Percentiles rank a stretch among this genome's conserved stretches.
These are phyloP conservation scores for Sisor rabdophorus DNA, from an alignment of 2,113 vertebrate species.

Conservation along the genomic window DNA sequence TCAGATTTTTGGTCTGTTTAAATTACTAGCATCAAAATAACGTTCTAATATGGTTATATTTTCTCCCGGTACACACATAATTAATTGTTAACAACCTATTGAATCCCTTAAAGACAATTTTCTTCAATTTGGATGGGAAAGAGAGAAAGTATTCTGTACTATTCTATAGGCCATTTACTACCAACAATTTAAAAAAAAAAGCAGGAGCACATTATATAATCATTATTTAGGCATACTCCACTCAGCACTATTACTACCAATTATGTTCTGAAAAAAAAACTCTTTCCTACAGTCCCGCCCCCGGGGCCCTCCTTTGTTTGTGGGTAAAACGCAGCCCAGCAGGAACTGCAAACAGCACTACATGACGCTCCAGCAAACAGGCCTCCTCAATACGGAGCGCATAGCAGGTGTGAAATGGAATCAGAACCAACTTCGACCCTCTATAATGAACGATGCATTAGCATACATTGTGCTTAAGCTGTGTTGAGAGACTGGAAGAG, in stretches of 20 bases:
- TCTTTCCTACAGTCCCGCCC: background rate
- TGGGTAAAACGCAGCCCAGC: slow-evolving; percentile 32
- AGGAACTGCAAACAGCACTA: slow-evolving; percentile 37
- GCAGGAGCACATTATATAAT: no score
- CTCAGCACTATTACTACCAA: background rate
- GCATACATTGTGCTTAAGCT: slow-evolving; percentile 54
- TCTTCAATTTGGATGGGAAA: background rate
- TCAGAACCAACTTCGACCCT: slow-evolving; percentile 59
- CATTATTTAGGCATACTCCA: background rate
- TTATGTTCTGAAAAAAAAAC: background rate
- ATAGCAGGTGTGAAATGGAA: slow-evolving; percentile 58
- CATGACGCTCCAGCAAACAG: slow-evolving; percentile 23
- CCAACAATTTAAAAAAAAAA: background rate
- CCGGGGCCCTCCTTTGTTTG: slow-evolving; percentile 19
- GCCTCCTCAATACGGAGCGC: slow-evolving; percentile 34
- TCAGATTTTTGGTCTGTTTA: no score
- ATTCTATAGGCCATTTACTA: background rate
- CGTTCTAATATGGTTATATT: no score
- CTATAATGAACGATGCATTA: slow-evolving; percentile 60
- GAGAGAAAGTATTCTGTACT: background rate
- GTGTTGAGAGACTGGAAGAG: slow-evolving; percentile 20
- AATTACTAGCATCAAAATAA: no score
- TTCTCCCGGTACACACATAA: no score
- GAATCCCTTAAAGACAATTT: background rate
- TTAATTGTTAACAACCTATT: background rate